Evolutionary conservation across 1,140 invertebrate genomes (phyloP).

Genomic region (Heterodera carotae): DNA sequence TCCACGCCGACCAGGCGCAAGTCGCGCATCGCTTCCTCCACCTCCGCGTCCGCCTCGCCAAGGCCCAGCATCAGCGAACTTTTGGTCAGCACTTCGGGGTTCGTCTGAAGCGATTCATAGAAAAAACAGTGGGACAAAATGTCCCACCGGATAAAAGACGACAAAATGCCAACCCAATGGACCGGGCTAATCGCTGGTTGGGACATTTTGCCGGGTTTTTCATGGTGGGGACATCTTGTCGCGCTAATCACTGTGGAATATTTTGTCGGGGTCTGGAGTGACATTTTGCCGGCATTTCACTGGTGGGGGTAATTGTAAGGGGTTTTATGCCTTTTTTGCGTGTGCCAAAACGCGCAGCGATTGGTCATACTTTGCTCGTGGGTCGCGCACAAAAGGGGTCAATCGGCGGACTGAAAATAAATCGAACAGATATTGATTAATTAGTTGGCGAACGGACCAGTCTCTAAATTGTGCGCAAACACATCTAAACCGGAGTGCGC

Average conservation of each 20-base stretch:
- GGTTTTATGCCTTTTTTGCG: conserved; percentile 70
- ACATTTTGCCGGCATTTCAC: too few species aligned
- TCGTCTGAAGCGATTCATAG: conserved; percentile 17
- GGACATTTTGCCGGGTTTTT: too few species aligned
- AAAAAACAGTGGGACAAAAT: not conserved
- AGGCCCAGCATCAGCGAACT: conserved; percentile 97
- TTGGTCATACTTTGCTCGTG: conserved; percentile 79
- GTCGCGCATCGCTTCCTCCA: conserved; percentile 80
- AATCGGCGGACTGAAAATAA: conserved; percentile 70
- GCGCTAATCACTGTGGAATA: too few species aligned
- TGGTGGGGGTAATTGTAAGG: too few species aligned
- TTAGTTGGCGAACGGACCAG: conserved; percentile 66
- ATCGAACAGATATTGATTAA: not conserved
- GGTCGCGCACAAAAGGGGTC: conserved; percentile 79
- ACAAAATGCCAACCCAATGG: too few species aligned
- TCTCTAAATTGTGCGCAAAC: conserved; percentile 96
- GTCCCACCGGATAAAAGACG: too few species aligned
- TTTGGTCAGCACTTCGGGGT: conserved; percentile 86
- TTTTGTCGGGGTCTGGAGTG: too few species aligned
- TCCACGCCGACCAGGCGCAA: conserved; percentile 76
- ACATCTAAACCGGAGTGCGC: conserved; percentile 70
- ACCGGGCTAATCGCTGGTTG: too few species aligned
- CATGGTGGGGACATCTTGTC: too few species aligned
- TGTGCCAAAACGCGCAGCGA: conserved; percentile 79
- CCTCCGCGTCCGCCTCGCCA: conserved; percentile 88